Base-by-base conservation (phyloP, 2,113 vertebrate species). In the Dasyprocta punctata region DNA sequence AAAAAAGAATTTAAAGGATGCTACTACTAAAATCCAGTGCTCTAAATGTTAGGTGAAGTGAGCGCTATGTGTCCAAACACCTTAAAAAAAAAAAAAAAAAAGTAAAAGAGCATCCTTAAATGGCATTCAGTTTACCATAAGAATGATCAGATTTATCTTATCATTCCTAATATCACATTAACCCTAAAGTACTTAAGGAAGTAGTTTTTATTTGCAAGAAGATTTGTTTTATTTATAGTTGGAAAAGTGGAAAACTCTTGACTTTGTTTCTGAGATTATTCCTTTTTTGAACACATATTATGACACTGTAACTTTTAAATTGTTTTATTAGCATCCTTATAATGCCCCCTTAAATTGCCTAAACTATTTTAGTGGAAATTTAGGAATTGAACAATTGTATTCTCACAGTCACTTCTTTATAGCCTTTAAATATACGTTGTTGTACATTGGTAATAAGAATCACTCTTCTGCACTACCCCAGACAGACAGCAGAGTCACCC, bases 401-500 rank as follows among this genome's bases (percentile, higher is more conserved):
- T 30, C 30, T 84, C 69, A 13, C 38, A 28, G 49, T 44, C 63
- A 26, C 83, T 28, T 90, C 54, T 69, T 36, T 36, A 36, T 5
- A 41, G 56, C 75, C 54, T 96, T 96, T 89, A 78, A 92, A n/a
- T 56, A 28, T 60, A n/a, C 20, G 30, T 89, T 26, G 26, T 41
- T 78, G 2, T 49, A 5, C 77, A 2, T 56, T 20, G 54, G 6
- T 20, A 28, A 54, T 49, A 56, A 82, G 82, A 73, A 3, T 44
- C 4, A 1, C 41, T 41, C 71, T 80, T 11, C 97, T 92, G n/a
- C 20, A 38, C 63, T 80, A 96, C 81, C 93, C 63, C 89, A 85
- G 94, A 13, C 38, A 97, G 80, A 96, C 5, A 85, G 84, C 58
- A 33, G 96, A 86, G 84, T 89, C 90, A 84, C 20, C 89, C 92